Evolutionary conservation across 2,113 vertebrate species (phyloP).

Genomic region (Crotalus horridus): DNA sequence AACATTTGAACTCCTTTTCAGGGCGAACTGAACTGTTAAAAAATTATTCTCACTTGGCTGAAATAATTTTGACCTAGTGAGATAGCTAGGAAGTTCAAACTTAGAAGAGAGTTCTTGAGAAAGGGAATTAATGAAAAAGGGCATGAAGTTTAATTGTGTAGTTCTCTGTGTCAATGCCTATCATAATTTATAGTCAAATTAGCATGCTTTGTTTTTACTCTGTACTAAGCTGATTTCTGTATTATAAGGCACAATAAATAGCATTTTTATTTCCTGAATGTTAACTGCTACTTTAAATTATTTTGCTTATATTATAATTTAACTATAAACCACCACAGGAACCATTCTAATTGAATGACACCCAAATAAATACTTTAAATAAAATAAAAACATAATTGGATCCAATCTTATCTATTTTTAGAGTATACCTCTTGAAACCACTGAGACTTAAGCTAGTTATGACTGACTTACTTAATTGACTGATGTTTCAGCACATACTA

Average conservation of each 20-base stretch:
- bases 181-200: neutral
- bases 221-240: neutral
- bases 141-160: neutral
- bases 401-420: neutral
- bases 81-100: neutral
- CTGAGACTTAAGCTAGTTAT: neutral
- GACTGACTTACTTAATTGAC: neutral
- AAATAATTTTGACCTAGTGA: neutral
- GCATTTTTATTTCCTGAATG: neutral
- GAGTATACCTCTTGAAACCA: neutral
- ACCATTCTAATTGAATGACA: neutral
- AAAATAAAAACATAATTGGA: neutral
- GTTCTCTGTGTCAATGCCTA: neutral
- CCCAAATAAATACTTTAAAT: neutral
- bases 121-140: neutral
- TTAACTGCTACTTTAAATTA: neutral
- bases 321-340: neutral
- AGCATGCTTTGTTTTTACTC: neutral
- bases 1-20: neutral
- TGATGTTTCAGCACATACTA: slow-evolving; percentile 85
- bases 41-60: neutral
- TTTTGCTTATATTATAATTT: neutral
- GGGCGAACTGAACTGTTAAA: neutral
- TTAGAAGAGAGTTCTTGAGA: neutral
- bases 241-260: neutral